phyloP scores from a whole-genome alignment of 1,140 invertebrate species.

The Brachystomella parvula region DNA sequence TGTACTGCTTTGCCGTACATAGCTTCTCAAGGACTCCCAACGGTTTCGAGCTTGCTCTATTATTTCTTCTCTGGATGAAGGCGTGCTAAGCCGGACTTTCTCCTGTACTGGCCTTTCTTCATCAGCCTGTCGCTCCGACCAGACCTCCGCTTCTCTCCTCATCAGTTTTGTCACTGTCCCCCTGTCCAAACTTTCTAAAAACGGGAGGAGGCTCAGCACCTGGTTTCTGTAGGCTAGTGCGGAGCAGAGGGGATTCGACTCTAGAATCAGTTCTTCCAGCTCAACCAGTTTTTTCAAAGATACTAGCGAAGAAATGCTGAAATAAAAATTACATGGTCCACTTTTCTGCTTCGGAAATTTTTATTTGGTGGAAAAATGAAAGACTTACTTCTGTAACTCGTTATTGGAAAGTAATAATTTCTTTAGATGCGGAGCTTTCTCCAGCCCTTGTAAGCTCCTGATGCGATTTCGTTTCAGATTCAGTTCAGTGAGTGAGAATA shows the following conservation, averaged over 20 bases:
- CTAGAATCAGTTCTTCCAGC: slow-evolving; percentile 39
- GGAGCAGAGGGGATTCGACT: slow-evolving; percentile 39
- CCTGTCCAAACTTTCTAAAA: neutral
- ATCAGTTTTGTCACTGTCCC: neutral
- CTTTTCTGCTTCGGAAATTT: neutral
- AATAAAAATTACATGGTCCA: slow-evolving; percentile 16
- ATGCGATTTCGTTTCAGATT: slow-evolving; percentile 80
- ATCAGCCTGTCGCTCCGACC: slow-evolving; percentile 26
- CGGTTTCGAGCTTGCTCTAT: slow-evolving; percentile 30
- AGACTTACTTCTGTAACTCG: slow-evolving; percentile 51
- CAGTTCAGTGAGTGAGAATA: slow-evolving; percentile 67
- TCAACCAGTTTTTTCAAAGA: slow-evolving; percentile 28
- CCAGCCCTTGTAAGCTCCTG: slow-evolving; percentile 67
- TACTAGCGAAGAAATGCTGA: slow-evolving; percentile 40
- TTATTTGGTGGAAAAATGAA: neutral
- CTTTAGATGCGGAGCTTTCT: slow-evolving; percentile 66
- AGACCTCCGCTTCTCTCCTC: slow-evolving; percentile 11
- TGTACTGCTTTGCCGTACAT: slow-evolving; percentile 22
- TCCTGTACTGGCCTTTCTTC: slow-evolving; percentile 18
- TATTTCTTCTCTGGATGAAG: slow-evolving; percentile 31
- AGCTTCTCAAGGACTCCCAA: slow-evolving; percentile 35
- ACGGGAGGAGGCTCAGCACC: slow-evolving; percentile 27
- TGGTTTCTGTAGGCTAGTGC: slow-evolving; percentile 37
- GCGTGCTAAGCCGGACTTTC: neutral
- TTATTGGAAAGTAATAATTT: slow-evolving; percentile 80